Conservation (phyloP, 2,888 invertebrate species). For the Imbricaverruca yamaguchii region DNA sequence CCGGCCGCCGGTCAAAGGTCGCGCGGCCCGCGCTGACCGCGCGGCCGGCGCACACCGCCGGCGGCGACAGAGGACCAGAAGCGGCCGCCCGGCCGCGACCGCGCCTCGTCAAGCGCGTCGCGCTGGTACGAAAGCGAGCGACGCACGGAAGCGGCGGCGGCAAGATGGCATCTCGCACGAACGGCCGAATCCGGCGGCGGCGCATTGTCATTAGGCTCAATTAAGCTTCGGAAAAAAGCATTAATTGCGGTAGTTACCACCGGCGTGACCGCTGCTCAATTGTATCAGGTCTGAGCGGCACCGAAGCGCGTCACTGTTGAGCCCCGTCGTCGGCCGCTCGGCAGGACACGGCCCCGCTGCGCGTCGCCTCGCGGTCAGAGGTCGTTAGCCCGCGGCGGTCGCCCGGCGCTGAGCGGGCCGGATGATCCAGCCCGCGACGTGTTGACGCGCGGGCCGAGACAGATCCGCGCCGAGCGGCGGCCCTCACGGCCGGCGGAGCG, state of each 20-base stretch:
- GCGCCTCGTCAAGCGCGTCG: no score
- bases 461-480: no score
- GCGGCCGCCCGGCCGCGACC: not conserved
- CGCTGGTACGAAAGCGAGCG: no score
- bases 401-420: no score
- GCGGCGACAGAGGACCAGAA: not conserved
- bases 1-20: not conserved
- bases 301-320: not conserved
- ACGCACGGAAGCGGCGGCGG: not conserved
- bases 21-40: not conserved
- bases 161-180: not conserved
- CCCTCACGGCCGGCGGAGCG: no score
- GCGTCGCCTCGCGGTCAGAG: not conserved
- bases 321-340: not conserved
- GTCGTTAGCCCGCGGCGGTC: not conserved
- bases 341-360: not conserved
- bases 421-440: not conserved
- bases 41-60: not conserved
- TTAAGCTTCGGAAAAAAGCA: not conserved
- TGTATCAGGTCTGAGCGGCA: not conserved
- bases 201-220: slow-evolving; percentile 14
- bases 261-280: slow-evolving; percentile 4
- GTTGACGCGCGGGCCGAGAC: not conserved
- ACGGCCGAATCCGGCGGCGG: not conserved
- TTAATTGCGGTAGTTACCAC: not conserved